Conservation (phyloP, 2,888 invertebrate genomes). For the Pedicia rivosa region DNA sequence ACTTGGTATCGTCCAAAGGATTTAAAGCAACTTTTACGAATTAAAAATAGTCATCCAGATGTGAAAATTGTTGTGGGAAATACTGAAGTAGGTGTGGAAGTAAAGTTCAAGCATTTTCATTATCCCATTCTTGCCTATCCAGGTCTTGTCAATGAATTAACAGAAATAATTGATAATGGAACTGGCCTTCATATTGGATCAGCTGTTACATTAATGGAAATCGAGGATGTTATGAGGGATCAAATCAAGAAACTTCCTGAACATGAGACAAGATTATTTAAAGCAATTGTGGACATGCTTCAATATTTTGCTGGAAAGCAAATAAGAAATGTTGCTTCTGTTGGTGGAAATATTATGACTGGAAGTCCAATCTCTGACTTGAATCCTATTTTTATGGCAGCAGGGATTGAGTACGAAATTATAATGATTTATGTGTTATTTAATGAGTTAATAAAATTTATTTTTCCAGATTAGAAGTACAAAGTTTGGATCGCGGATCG, state of each 20-base stretch:
- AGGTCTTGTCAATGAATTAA: constrained; percentile 49
- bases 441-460: neutral
- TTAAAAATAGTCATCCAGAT: constrained; percentile 48
- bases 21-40: constrained; percentile 43
- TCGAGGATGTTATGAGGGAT: constrained; percentile 46
- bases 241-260: constrained; percentile 36
- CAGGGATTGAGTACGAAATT: constrained; percentile 45
- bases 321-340: constrained; percentile 81
- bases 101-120: constrained; percentile 67
- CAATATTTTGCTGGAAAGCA: constrained; percentile 93
- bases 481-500: constrained; percentile 37
- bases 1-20: constrained; percentile 62
- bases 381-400: constrained; percentile 81
- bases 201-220: constrained; percentile 54
- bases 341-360: constrained; percentile 89
- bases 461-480: constrained; percentile 35
- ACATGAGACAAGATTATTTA: constrained; percentile 44
- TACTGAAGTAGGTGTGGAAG: constrained; percentile 82
- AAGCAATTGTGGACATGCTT: constrained; percentile 64
- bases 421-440: constrained; percentile 9
- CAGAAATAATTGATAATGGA: constrained; percentile 34
- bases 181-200: constrained; percentile 60
- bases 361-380: constrained; percentile 94
- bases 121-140: constrained; percentile 72
- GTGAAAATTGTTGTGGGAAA: constrained; percentile 81